Base-by-base conservation (phyloP, 2,797 vertebrate genomes). In the Gadopsis marmoratus region DNA sequence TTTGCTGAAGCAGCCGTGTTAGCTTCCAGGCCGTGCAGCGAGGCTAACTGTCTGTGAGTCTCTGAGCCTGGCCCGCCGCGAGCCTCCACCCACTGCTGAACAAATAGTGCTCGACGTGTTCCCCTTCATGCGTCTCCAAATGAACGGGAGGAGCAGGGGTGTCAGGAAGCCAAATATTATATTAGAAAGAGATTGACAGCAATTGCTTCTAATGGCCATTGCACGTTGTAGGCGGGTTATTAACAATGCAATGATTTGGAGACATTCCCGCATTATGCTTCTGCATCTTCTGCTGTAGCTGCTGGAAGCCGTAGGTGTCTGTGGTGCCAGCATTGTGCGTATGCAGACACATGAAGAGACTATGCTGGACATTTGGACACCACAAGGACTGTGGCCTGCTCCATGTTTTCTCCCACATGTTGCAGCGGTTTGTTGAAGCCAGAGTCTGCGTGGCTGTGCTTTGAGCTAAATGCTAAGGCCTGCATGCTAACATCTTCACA, bases 191-290 rank as follows among this genome's bases (percentile, higher is more conserved):
- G 63, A 76, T 35, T 55, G 82, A 81, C 74, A 67, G 31, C 63
- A 71, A 66, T 79, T 39, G 72, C 54, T 31, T 37, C 35, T 74
- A 71, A 71, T 76, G 85, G 82, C 41, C 71, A 71, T 59, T 29
- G 7, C 47, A 59, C 43, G 48, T 31, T 26, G 12, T 3, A 10
- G 21, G 33, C 50, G n/a, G 64, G 19, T 55, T 69, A 41, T n/a
- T 55, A 23, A 48, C 26, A 9, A 6, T n/a, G 47, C 43, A 55
- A 43, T 31, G 55, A 45, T 45, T 48, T 74, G 43, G 71, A 72
- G 39, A 61, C 31, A 29, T 7, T 69, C 33, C 12, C 0, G 0
- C 8, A 31, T 10, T 19, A 1, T 51, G 21, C 29, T 21, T 31
- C 10, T 45, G 37, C 26, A 35, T 45, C 51, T 31, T 7, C 53